Conservation (phyloP, 2,797 vertebrate species). For the Rhinatrema bivittatum region DNA sequence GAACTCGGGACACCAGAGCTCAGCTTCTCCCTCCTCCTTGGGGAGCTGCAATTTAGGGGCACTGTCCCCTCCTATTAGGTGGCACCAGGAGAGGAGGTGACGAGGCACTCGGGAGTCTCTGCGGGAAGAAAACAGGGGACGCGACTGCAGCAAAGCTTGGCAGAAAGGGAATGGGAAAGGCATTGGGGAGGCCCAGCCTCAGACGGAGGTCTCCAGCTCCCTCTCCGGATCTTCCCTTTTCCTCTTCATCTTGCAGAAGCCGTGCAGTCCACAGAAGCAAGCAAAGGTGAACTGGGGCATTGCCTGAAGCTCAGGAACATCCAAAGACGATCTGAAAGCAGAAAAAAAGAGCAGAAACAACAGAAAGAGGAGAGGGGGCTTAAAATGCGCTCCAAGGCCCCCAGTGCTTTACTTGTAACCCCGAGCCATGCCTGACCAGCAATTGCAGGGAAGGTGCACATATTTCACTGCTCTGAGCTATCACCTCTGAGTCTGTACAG, state of each 20-base stretch:
- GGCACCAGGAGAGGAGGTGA: not conserved
- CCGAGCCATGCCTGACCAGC: constrained; percentile 23
- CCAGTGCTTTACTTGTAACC: not conserved
- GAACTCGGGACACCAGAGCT: not conserved
- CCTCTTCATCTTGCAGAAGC: constrained; percentile 74
- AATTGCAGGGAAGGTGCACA: constrained; percentile 29
- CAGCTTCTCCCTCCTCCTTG: not conserved
- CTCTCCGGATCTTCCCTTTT: constrained; percentile 56
- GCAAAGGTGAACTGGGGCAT: constrained; percentile 92
- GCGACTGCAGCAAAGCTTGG: too few relatives aligned
- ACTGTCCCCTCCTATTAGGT: not conserved
- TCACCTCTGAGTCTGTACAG: too few relatives aligned
- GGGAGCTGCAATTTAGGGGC: not conserved
- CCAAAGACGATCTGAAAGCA: constrained; percentile 27
- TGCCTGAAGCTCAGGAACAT: constrained; percentile 29
- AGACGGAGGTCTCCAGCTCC: constrained; percentile 65
- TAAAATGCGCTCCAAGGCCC: not conserved
- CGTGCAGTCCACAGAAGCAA: constrained; percentile 89
- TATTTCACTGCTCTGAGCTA: constrained; percentile 18
- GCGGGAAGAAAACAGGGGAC: too few relatives aligned
- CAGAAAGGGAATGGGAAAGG: too few relatives aligned
- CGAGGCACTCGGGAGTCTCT: too few relatives aligned
- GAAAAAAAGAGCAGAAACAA: constrained; percentile 5
- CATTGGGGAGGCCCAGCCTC: constrained; percentile 39
- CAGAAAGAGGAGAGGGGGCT: constrained; percentile 19